Conservation (phyloP, 1,140 invertebrate genomes). For the Apocrypta bakeri region DNA sequence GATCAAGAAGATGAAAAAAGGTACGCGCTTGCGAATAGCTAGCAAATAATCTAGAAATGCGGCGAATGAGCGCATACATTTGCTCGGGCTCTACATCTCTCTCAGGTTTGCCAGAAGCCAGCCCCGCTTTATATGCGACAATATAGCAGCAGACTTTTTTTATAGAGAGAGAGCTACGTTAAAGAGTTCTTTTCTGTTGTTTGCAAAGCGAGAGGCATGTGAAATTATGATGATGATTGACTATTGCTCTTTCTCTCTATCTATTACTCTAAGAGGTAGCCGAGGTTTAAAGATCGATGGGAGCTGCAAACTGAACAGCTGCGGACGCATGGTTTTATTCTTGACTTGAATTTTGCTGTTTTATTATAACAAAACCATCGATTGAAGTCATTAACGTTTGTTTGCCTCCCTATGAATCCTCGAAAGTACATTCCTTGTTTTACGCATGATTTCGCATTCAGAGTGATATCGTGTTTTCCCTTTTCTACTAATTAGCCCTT, state of each 20-base stretch:
- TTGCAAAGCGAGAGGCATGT: conserved; percentile 38
- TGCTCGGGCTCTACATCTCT: conserved; percentile 19
- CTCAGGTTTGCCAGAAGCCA: conserved; percentile 62
- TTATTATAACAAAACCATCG: conserved; percentile 30
- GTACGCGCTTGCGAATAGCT: conserved; percentile 73
- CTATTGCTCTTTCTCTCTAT: conserved; percentile 38
- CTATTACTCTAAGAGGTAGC: conserved; percentile 56
- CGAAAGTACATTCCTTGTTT: conserved; percentile 10
- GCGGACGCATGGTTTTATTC: conserved; percentile 68
- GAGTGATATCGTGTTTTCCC: conserved; percentile 46
- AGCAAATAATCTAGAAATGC: not conserved
- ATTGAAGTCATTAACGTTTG: conserved; percentile 43
- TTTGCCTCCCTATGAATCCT: conserved; percentile 12
- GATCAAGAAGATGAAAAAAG: conserved; percentile 96
- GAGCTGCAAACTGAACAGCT: conserved; percentile 19
- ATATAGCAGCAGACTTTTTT: conserved; percentile 44
- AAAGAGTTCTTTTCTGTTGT: conserved; percentile 16
- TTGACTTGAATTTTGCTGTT: conserved; percentile 51
- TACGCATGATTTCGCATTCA: conserved; percentile 47
- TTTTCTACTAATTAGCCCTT: conserved; percentile 34
- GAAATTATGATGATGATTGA: conserved; percentile 19
- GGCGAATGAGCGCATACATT: conserved; percentile 15
- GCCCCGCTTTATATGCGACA: conserved; percentile 53
- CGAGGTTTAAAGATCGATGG: conserved; percentile 39
- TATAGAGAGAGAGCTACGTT: conserved; percentile 14